Evolutionary conservation across 2,797 vertebrate species (phyloP), one percentile per base, ranked within the genome.

Genomic region (Jordanella pulchra): DNA sequence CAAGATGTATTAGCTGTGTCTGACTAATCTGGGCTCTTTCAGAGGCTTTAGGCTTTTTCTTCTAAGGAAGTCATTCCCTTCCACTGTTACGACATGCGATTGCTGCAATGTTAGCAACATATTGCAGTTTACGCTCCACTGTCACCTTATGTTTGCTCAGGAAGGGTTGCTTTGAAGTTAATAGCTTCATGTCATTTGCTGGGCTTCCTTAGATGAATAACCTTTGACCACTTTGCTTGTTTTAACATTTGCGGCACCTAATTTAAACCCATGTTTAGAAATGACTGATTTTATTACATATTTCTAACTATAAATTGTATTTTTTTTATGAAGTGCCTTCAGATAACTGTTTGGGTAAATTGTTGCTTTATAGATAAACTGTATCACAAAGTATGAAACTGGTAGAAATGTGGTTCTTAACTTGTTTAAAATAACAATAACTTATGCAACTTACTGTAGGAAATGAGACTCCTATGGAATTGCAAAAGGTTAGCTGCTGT

Each of bases 401-500:
- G 30, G 23, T 11, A 21, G 27, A 66, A 50, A 27, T 14, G 67
- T 67, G 48, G 61, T 58, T 76, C 65, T 23, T 65, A 67, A 60
- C 63, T 30, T 48, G 50, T 71, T n/a, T 32, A 10, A 74, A n/a
- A 27, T 18, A 0, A 47, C n/a, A 12, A 67, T 71, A 18, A 48
- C 11, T 1, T 42, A 63, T 54, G 66, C 32, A 12, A 9, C 35
- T 28, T 32, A 47, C 61, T 75, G 64, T 27, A 21, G 28, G 35
- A 28, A 73, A 72, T 39, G 35, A 39, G 35, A 56, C 47, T 82
- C 78, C 69, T 87, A 42, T 0, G 10, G 65, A 61, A 47, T 51
- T 13, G 58, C 44, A 48, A 27, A n/a, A 56, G 68, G 65, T 68
- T 30, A 13, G 67, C 18, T 74, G 58, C 80, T 82, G 63, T 71